phyloP scores from a whole-genome alignment of 2,888 invertebrate species.

The Oscheius onirici region DNA sequence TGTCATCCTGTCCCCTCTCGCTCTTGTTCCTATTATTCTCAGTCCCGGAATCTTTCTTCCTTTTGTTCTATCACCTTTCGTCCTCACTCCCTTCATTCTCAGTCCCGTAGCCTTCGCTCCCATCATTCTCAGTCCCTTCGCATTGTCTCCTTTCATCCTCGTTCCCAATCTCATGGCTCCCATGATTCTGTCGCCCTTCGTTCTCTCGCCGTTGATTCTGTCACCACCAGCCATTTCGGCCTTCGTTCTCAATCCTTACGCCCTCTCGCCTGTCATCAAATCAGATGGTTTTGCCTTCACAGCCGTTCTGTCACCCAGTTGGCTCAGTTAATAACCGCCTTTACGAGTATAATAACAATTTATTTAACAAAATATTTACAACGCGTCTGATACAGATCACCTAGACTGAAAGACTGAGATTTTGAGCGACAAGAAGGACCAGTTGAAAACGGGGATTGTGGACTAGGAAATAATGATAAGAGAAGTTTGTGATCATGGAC shows the following conservation, averaged over 20 bases:
- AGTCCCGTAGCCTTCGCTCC: conserved; percentile 45
- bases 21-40: conserved; percentile 45
- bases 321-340: conserved; percentile 38
- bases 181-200: conserved; percentile 52
- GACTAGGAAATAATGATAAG: background rate
- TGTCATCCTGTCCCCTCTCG: conserved; percentile 44
- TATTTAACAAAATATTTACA: background rate
- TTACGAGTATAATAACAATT: conserved; percentile 24
- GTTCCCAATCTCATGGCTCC: conserved; percentile 42
- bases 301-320: conserved; percentile 48
- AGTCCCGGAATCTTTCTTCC: conserved; percentile 40
- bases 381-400: conserved; percentile 16
- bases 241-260: conserved; percentile 46
- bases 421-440: conserved; percentile 6
- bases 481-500: background rate
- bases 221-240: conserved; percentile 47
- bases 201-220: conserved; percentile 49
- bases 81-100: conserved; percentile 48
- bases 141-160: conserved; percentile 45
- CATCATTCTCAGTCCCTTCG: conserved; percentile 45
- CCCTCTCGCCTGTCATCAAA: conserved; percentile 45
- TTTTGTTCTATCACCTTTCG: conserved; percentile 52
- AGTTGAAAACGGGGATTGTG: background rate
- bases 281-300: conserved; percentile 48
- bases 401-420: background rate